Evolutionary conservation across 2,113 vertebrate genomes (phyloP), one percentile per base, ranked within the genome.

Genomic region (Archilochus colubris): DNA sequence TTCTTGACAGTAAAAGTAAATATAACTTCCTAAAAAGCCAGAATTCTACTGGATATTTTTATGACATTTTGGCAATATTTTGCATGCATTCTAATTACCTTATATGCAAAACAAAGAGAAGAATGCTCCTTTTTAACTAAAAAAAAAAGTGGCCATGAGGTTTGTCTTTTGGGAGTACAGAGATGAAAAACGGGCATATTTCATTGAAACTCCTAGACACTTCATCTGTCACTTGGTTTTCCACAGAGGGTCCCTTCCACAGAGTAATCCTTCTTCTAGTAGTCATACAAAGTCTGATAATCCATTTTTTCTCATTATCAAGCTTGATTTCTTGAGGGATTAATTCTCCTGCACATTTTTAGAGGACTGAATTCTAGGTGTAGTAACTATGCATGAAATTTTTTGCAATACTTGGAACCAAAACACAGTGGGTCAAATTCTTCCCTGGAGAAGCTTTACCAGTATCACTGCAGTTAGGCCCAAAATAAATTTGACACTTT

Each of bases 291-390:
- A 87, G 63, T 59, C 30, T 84, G 70, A 76, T 82, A 80, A 94
- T 64, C 44, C 12, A 86, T 91, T 89, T 91, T 82, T 93, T 58
- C 82, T 86, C 82, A 89, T 91, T 95, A 91, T 69, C 57, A 93
- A 89, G 23, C 57, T 91, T 89, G 70, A 94, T 93, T 86, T 82
- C 72, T 77, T 69, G 31, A 62, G 72, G 59, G 80, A 87, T 81
- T 87, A 82, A 91, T 86, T 92, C 66, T 89, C 33, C 58, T 55
- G 73, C 28, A 61, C 5, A 25, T 53, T 77, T 19, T 85, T 70
- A 87, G 85, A 89, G 63, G 51, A 87, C 44, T 58, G 76, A 88
- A 83, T 91, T 82, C 61, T 62, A 82, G 72, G 22, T 58, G 53
- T 59, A 81, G 28, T 23, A 87, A 82, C 88, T 86, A 46, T 3